Conservation (phyloP, 2,888 invertebrate genomes). For the Chaetogeoica ovagalla region DNA sequence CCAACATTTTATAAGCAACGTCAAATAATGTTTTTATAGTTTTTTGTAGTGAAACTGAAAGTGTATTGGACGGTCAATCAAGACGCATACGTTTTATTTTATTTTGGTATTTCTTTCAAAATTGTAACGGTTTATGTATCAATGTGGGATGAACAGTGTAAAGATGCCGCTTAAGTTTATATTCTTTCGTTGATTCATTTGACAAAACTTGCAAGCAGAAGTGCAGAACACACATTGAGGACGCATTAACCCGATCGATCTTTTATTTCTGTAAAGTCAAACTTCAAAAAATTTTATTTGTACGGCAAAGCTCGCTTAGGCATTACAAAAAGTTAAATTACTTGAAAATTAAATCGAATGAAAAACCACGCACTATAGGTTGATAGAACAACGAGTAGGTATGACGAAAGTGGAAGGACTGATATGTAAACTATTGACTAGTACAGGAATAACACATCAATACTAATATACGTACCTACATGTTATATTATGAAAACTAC, state of each 20-base stretch:
- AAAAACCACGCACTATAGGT: neutral
- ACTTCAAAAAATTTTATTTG: too few relatives aligned
- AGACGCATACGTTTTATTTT: conserved; percentile 1
- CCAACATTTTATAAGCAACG: too few relatives aligned
- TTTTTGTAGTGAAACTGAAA: too few relatives aligned
- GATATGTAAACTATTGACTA: neutral
- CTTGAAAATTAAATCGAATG: neutral
- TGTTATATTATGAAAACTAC: too few relatives aligned
- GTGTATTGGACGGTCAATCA: neutral
- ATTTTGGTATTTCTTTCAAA: neutral
- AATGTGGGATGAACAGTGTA: conserved; percentile 55
- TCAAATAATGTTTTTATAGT: too few relatives aligned
- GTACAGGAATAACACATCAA: too few relatives aligned
- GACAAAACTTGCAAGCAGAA: conserved; percentile 55
- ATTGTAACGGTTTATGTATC: conserved; percentile 52
- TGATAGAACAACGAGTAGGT: neutral
- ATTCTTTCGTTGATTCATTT: conserved; percentile 56
- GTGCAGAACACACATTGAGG: conserved; percentile 42
- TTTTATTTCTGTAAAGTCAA: too few relatives aligned
- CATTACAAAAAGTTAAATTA: conserved; percentile 1
- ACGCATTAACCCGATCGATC: conserved; percentile 18
- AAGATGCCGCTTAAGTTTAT: conserved; percentile 55
- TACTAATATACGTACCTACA: too few relatives aligned
- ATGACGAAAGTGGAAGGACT: neutral
- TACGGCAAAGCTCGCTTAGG: conserved; percentile 9